phyloP scores from a whole-genome alignment of 1,140 invertebrate species.

The Atta colombica region DNA sequence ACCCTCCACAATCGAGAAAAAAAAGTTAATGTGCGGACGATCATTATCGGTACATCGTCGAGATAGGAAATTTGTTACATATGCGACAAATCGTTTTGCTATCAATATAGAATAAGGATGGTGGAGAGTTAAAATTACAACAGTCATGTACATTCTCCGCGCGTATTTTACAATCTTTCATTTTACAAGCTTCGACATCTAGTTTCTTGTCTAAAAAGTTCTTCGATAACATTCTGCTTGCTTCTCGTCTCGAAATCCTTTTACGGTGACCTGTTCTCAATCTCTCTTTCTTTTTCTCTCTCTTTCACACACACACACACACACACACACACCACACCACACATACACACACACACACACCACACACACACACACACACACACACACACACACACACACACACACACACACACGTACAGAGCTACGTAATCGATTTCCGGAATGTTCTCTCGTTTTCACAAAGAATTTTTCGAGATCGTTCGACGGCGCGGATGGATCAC shows the following conservation, averaged over 20 bases:
- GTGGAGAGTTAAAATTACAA: slow-evolving; percentile 72
- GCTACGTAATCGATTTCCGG: slow-evolving; percentile 36
- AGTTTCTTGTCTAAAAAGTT: slow-evolving; percentile 42
- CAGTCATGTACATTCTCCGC: slow-evolving; percentile 22
- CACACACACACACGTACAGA: not conserved
- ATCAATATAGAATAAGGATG: not conserved
- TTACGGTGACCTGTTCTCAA: slow-evolving; percentile 30
- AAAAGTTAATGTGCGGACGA: not conserved
- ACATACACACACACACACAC: not conserved
- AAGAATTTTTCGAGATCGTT: slow-evolving; percentile 43
- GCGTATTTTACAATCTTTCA: not conserved
- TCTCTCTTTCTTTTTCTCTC: not conserved
- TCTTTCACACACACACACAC: not conserved
- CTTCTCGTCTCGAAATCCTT: slow-evolving; percentile 52
- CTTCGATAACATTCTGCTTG: slow-evolving; percentile 39
- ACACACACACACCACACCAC: not conserved
- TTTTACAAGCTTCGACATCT: slow-evolving; percentile 13
- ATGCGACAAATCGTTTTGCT: not conserved
- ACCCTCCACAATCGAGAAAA: slow-evolving; percentile 62
- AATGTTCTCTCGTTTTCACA: slow-evolving; percentile 15
- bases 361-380: not conserved
- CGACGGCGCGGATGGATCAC: slow-evolving; percentile 49
- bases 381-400: not conserved
- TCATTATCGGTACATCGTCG: no score
- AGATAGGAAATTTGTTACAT: not conserved